These are phyloP conservation scores for Diorhabda carinulata DNA, from an alignment of 1,140 invertebrate genomes.

Conservation along the genomic window DNA sequence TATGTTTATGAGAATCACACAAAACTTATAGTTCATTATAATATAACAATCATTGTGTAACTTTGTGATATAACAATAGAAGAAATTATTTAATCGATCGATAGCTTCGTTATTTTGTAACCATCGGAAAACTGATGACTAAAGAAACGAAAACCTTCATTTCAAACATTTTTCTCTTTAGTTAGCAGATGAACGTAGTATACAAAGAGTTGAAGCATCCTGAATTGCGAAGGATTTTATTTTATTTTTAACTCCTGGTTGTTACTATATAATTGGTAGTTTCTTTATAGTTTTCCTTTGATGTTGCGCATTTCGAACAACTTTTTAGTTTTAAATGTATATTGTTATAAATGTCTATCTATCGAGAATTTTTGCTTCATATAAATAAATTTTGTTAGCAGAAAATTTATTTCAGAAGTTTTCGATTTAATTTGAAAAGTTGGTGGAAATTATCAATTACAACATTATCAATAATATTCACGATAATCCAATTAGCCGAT, in stretches of 20 bases:
- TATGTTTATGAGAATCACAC: no score
- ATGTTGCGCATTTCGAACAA: neutral
- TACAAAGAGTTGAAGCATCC: neutral
- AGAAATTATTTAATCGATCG: neutral
- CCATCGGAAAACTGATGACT: neutral
- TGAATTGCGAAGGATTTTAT: neutral
- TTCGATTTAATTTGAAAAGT: no score
- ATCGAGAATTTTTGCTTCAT: no score
- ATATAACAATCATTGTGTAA: neutral
- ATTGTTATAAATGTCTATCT: no score
- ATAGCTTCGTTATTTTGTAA: constrained; percentile 2
- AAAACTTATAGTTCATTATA: no score
- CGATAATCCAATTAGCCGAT: no score
- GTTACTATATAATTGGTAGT: neutral
- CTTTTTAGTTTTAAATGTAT: neutral
- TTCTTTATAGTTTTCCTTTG: neutral
- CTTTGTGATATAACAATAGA: neutral
- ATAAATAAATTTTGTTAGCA: no score
- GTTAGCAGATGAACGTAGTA: neutral
- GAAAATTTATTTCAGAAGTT: no score
- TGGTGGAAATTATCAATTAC: no score
- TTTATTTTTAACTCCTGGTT: neutral
- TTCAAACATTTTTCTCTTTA: constrained; percentile 1
- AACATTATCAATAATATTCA: no score
- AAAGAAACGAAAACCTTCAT: neutral